A percentile compares a stretch with the other conserved stretches of the same genome.
Evolutionary conservation across 2,113 vertebrate genomes (phyloP).

Genomic region (Neodontobutis hainanensis): DNA sequence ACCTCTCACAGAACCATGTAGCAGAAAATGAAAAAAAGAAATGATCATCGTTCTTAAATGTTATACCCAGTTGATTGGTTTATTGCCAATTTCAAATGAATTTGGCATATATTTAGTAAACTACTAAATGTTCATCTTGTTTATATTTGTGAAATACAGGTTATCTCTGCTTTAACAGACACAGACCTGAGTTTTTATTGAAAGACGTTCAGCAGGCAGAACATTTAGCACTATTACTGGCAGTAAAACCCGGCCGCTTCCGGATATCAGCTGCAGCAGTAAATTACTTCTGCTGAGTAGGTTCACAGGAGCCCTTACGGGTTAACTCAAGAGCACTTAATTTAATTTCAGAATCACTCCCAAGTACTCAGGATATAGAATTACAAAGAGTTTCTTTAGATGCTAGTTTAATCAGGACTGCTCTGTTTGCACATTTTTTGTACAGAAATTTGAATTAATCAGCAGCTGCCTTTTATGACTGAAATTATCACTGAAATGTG

Average conservation of each 20-base stretch:
- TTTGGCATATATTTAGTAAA: too few relatives aligned
- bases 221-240: constrained; percentile 2
- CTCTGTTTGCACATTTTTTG: not conserved
- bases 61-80: too few relatives aligned
- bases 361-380: constrained; percentile 8
- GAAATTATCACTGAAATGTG: constrained; percentile 31
- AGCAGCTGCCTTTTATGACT: not conserved
- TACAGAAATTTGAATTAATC: not conserved
- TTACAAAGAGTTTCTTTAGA: constrained; percentile 6
- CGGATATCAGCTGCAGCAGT: constrained; percentile 25
- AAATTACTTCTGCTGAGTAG: constrained; percentile 26
- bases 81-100: too few relatives aligned
- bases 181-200: not conserved
- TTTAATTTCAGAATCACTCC: constrained; percentile 25
- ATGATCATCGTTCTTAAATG: too few relatives aligned
- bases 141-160: too few relatives aligned
- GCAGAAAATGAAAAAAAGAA: too few relatives aligned
- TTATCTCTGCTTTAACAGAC: constrained; percentile 1
- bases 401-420: constrained; percentile 3
- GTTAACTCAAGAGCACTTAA: constrained; percentile 34
- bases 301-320: constrained; percentile 20
- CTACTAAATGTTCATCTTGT: too few relatives aligned
- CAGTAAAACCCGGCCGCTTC: constrained; percentile 18
- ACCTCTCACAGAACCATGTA: too few relatives aligned
- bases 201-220: not conserved